Conservation (phyloP, 2,888 invertebrate genomes). For the Chaetoderma sp. region DNA sequence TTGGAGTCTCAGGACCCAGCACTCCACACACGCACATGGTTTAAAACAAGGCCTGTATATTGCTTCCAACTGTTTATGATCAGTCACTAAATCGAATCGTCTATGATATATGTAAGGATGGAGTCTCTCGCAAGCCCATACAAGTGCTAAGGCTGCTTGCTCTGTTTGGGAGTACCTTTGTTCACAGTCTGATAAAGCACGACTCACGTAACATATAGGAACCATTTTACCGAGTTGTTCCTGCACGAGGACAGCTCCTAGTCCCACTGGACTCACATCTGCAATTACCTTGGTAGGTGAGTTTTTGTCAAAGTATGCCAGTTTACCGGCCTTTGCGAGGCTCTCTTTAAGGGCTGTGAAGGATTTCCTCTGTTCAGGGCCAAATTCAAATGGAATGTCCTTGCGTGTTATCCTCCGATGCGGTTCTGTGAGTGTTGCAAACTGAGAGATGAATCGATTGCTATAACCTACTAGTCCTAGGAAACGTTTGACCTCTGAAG, state of each 20-base stretch:
- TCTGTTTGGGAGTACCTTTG: neutral
- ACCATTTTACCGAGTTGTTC: neutral
- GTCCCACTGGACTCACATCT: conserved; percentile 13
- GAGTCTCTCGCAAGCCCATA: conserved; percentile 26
- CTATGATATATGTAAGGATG: conserved; percentile 16
- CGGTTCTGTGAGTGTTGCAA: neutral
- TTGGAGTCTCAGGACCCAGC: conserved; percentile 11
- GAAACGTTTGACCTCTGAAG: conserved; percentile 5
- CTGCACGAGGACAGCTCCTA: neutral
- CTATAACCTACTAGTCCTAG: conserved; percentile 2
- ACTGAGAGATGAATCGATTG: neutral
- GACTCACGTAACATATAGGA: too few relatives aligned
- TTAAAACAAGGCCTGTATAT: conserved; percentile 2
- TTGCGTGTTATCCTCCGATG: neutral
- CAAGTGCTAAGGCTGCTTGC: conserved; percentile 15
- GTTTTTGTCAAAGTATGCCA: neutral
- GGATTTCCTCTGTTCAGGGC: neutral
- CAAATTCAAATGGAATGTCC: neutral
- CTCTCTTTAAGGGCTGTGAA: neutral
- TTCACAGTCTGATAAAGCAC: neutral
- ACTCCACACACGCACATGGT: conserved; percentile 1
- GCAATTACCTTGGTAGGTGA: too few relatives aligned
- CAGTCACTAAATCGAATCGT: conserved; percentile 19
- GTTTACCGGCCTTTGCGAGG: neutral
- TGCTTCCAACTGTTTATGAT: conserved; percentile 17